Conservation (phyloP, 2,797 vertebrate genomes). For the Numenius phaeopus region DNA sequence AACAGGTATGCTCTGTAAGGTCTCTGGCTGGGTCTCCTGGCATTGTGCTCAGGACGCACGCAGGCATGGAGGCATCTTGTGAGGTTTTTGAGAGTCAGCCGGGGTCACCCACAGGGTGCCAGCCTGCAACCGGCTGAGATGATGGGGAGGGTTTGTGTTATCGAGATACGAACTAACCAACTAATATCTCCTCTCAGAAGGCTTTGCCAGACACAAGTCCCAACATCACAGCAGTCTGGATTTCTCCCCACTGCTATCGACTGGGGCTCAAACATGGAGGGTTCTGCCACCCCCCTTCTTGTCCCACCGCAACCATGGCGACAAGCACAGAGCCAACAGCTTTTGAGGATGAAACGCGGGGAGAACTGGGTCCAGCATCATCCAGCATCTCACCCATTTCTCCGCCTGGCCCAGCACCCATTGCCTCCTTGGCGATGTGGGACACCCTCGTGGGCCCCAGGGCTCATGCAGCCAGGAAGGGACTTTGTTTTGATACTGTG, state of each 20-base stretch:
- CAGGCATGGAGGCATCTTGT: not conserved
- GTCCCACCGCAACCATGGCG: not conserved
- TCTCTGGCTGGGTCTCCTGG: not conserved
- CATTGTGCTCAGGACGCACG: rapidly evolving
- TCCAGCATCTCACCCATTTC: not conserved
- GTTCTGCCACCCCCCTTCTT: not conserved
- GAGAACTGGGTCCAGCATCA: not conserved
- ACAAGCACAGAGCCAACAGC: not conserved
- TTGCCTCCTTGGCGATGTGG: not conserved
- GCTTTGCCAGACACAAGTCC: not conserved
- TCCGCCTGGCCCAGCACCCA: not conserved
- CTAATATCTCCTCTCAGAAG: not conserved
- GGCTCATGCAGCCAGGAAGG: not conserved
- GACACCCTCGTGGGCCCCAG: not conserved
- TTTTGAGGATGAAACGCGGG: not conserved
- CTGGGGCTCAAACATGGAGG: not conserved
- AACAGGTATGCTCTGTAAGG: not conserved
- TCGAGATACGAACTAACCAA: rapidly evolving
- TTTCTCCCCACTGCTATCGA: not conserved
- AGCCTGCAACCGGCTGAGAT: rapidly evolving
- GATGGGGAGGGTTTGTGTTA: not conserved
- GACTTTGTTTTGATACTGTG: not conserved
- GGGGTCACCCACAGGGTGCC: not conserved
- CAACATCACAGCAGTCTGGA: not conserved
- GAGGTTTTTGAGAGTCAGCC: not conserved